Evolutionary conservation across 1,140 invertebrate species (phyloP), one percentile per base, ranked within the genome.

Genomic region (Brachionus calyciflorus): DNA sequence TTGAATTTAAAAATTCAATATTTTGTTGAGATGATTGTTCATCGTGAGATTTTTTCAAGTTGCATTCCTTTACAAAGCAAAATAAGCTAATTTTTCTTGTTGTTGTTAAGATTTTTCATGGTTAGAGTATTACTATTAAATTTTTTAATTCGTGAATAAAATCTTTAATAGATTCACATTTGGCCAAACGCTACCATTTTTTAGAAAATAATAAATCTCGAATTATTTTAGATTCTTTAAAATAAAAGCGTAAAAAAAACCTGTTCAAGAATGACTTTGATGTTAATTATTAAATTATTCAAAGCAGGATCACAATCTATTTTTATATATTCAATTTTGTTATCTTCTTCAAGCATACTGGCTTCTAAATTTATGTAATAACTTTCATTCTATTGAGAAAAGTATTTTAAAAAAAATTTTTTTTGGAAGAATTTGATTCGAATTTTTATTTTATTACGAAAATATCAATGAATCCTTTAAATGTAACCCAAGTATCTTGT

Each of bases 301-400:
- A 65, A 44, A 46, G 24, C 10, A 44, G 37, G n/a, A 10, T 65
- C 60, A 41, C 37, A 44, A 24, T 65, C 60, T 19, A 65, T 44
- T 65, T 65, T 65, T 41, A 65, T 44, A 14, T 24, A 65, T 44
- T 65, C 37, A 24, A 65, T 44, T 44, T 44, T 65, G n/a, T 65
- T 65, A 33, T 60, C n/a, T n/a, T n/a, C n/a, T n/a, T n/a, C 28
- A 60, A 37, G 3, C 19, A 40, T 17, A 65, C 44, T 65, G 4
- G 41, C 21, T 65, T 44, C 41, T 30, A 65, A 10, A 12, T 65
- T 65, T 24, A 65, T 41, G 21, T 44, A 65, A 44, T 14, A 65
- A 10, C n/a, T 65, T 19, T 65, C 7, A 44, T 65, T 37, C 33
- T 44, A 12, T 0, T 40, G 40, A 63, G 0, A 37, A 63, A 63